These are phyloP conservation scores for Centruroides vittatus DNA, from an alignment of 1,140 invertebrate species.

Conservation along the genomic window DNA sequence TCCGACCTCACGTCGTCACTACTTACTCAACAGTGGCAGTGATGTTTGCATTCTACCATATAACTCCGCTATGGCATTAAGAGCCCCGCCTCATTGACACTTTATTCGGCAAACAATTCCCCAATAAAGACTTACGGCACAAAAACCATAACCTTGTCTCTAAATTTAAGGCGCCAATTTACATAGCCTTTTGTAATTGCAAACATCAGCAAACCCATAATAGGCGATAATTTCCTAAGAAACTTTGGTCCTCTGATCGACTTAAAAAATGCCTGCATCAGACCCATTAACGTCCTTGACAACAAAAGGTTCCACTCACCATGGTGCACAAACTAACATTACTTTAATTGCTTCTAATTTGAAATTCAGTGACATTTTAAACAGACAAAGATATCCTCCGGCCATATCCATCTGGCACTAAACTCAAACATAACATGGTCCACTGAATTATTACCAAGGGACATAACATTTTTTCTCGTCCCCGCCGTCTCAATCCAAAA, in stretches of 20 bases:
- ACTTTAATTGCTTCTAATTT: not conserved
- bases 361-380: not conserved
- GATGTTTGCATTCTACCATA: not conserved
- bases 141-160: not conserved
- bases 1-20: not conserved
- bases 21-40: not conserved
- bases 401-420: not conserved
- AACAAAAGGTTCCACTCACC: not conserved
- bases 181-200: constrained; percentile 7
- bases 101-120: constrained; percentile 2
- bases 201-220: constrained; percentile 4
- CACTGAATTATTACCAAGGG: constrained; percentile 7
- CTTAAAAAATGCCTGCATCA: not conserved
- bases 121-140: constrained; percentile 11
- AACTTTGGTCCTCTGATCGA: constrained; percentile 2
- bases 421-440: constrained; percentile 1
- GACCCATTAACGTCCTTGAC: not conserved
- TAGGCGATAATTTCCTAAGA: constrained; percentile 9
- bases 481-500: constrained; percentile 2
- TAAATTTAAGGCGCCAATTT: constrained; percentile 2
- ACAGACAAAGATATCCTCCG: constrained; percentile 1
- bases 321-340: not conserved
- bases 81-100: not conserved
- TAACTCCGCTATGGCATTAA: not conserved
- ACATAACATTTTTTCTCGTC: not conserved